Evolutionary conservation across 1,140 invertebrate genomes (phyloP).

Genomic region (Bombus pascuorum): DNA sequence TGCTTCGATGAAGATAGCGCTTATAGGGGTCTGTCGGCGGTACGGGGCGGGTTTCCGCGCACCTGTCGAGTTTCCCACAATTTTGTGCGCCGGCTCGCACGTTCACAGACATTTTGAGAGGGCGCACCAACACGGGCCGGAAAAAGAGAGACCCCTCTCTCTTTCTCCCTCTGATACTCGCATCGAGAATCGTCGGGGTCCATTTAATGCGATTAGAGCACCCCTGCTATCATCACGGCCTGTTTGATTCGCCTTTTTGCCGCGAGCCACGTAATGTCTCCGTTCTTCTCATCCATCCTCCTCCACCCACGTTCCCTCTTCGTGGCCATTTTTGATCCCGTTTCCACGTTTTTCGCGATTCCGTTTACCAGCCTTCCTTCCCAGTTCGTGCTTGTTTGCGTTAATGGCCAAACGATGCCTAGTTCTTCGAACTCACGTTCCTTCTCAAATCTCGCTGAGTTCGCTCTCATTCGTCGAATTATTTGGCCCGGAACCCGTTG

Average conservation of each 20-base stretch:
- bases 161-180: not conserved
- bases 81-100: conserved; percentile 57
- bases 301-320: not conserved
- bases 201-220: conserved; percentile 69
- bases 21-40: conserved; percentile 46
- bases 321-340: not conserved
- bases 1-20: conserved; percentile 62
- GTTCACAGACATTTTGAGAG: conserved; percentile 62
- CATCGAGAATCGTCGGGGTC: conserved; percentile 62
- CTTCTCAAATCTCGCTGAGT: conserved; percentile 45
- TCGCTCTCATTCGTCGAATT: conserved; percentile 8
- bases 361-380: conserved; percentile 10
- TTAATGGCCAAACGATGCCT: conserved; percentile 51
- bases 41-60: conserved; percentile 44
- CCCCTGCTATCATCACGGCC: conserved; percentile 63
- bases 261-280: conserved; percentile 57
- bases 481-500: no score
- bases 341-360: not conserved
- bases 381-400: conserved; percentile 20
- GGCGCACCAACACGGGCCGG: not conserved
- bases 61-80: conserved; percentile 70
- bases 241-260: conserved; percentile 67
- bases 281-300: conserved; percentile 31
- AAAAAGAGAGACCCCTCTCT: conserved; percentile 37
- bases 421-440: conserved; percentile 28